Percentiles rank a stretch among this genome's conserved stretches.
Evolutionary conservation across 1,140 invertebrate species (phyloP).

Genomic region (Streblospio benedicti): DNA sequence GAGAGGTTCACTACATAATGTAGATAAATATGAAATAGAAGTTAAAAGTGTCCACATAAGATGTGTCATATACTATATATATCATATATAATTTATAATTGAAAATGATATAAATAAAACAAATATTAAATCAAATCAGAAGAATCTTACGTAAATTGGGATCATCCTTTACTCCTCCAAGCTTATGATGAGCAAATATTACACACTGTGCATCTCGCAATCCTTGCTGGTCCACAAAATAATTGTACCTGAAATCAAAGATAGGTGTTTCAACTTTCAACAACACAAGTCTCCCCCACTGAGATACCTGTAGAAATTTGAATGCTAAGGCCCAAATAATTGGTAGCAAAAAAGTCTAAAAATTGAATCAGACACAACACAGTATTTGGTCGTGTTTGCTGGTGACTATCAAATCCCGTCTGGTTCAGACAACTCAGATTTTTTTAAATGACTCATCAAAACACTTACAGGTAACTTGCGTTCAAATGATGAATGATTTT

Average conservation of each 20-base stretch:
- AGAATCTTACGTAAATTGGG: neutral
- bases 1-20: too few species aligned
- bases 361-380: too few species aligned
- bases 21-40: too few species aligned
- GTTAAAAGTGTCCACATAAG: neutral
- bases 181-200: conserved; percentile 39
- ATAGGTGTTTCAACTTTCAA: neutral
- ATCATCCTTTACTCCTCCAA: neutral
- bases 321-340: neutral
- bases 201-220: conserved; percentile 40
- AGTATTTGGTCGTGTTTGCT: too few species aligned
- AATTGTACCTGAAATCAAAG: conserved; percentile 52
- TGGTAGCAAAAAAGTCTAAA: neutral
- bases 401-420: neutral
- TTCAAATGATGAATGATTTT: too few species aligned
- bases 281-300: neutral
- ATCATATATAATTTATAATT: neutral
- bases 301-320: neutral
- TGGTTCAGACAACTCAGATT: neutral
- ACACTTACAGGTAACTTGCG: too few species aligned
- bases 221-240: conserved; percentile 57
- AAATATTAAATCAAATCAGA: neutral
- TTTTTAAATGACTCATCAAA: too few species aligned
- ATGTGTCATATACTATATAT: neutral
- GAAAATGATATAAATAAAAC: neutral